Percentiles rank a stretch among this genome's conserved stretches.
These are phyloP conservation scores for Drosophila testacea DNA, from an alignment of 2,888 invertebrate genomes.

Conservation along the genomic window DNA sequence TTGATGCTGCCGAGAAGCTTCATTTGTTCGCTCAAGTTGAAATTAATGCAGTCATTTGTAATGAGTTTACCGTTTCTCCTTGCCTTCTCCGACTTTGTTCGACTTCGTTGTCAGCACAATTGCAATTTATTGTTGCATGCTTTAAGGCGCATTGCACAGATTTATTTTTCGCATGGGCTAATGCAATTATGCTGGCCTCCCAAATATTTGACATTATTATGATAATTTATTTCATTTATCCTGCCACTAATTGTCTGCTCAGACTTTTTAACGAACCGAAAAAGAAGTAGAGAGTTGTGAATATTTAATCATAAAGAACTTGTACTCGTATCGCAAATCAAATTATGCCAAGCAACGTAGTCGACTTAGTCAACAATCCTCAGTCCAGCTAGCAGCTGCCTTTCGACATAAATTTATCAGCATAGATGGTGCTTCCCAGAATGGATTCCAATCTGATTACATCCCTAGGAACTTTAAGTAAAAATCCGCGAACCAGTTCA, in stretches of 20 bases:
- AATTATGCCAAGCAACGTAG: conserved; percentile 65
- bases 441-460: conserved; percentile 8
- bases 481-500: conserved; percentile 3
- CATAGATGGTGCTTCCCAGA: conserved; percentile 21
- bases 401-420: conserved; percentile 56
- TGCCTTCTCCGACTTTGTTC: not conserved
- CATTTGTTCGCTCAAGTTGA: conserved; percentile 72
- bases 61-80: conserved; percentile 70
- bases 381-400: conserved; percentile 25
- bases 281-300: conserved; percentile 10
- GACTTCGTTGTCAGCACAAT: conserved; percentile 46
- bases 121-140: conserved; percentile 72
- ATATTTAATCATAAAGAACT: conserved; percentile 37
- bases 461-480: not conserved
- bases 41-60: conserved; percentile 81
- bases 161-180: conserved; percentile 26
- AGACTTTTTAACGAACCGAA: conserved; percentile 21
- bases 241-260: conserved; percentile 61
- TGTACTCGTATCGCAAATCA: conserved; percentile 39
- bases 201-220: conserved; percentile 66
- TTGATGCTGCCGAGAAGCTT: conserved; percentile 50
- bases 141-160: conserved; percentile 36
- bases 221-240: conserved; percentile 69
- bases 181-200: conserved; percentile 42
- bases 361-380: conserved; percentile 20